A percentile compares a stretch with the other conserved stretches of the same genome.
phyloP scores from a whole-genome alignment of 2,113 vertebrate genomes.

The Jaculus jaculus region DNA sequence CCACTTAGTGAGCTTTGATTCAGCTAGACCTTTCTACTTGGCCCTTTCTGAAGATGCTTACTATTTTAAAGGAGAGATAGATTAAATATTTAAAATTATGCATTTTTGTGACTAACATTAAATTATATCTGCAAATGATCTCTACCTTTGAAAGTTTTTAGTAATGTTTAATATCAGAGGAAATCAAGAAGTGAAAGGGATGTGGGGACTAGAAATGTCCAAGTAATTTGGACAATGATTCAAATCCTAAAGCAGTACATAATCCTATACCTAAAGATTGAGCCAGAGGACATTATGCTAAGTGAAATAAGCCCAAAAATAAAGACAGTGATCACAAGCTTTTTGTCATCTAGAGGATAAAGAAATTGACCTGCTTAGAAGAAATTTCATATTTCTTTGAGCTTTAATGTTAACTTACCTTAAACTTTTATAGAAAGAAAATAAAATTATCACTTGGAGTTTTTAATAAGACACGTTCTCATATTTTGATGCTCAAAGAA shows the following conservation, averaged over 20 bases:
- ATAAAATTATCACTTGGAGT: neutral
- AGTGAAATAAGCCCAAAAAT: too few relatives aligned
- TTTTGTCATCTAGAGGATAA: too few relatives aligned
- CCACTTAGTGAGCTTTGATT: neutral
- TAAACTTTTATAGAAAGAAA: neutral
- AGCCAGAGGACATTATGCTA: too few relatives aligned
- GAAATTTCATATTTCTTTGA: neutral
- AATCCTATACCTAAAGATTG: too few relatives aligned
- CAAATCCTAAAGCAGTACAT: neutral
- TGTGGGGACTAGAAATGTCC: neutral
- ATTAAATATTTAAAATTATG: neutral
- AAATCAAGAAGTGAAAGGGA: neutral
- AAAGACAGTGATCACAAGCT: too few relatives aligned
- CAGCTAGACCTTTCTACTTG: neutral
- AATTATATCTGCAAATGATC: too few relatives aligned
- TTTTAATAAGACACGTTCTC: neutral
- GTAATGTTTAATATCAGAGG: neutral
- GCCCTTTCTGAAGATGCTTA: neutral
- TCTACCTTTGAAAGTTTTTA: neutral
- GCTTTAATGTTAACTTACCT: neutral
- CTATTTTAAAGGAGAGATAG: neutral
- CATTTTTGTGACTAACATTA: neutral
- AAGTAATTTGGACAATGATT: neutral
- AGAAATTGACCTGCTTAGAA: neutral
- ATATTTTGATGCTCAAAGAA: neutral